These are phyloP conservation scores for Macrotrachela quadricornifera DNA, from an alignment of 1,140 invertebrate genomes.

Conservation along the genomic window DNA sequence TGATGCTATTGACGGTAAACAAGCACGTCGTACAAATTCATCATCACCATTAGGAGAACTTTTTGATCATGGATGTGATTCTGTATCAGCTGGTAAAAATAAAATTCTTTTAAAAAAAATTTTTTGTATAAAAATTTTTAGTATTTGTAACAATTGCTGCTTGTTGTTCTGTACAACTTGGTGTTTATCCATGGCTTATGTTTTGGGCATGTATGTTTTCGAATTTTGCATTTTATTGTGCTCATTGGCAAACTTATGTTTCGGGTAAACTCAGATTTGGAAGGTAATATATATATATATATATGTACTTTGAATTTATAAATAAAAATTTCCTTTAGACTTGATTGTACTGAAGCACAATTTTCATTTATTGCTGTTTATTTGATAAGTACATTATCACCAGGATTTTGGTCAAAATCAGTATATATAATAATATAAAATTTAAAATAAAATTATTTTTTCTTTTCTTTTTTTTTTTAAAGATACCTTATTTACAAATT, in stretches of 20 bases:
- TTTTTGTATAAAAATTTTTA: slow-evolving; percentile 21
- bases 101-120: background rate
- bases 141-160: slow-evolving; percentile 85
- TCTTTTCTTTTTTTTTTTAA: no score
- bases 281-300: slow-evolving; percentile 30
- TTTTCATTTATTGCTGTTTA: slow-evolving; percentile 73
- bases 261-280: slow-evolving; percentile 74
- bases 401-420: no score
- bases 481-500: no score
- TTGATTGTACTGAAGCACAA: slow-evolving; percentile 96
- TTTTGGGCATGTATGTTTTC: slow-evolving; percentile 82
- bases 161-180: slow-evolving; percentile 69
- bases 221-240: slow-evolving; percentile 82
- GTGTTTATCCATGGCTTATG: slow-evolving; percentile 69
- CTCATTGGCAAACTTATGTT: slow-evolving; percentile 98
- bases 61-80: slow-evolving; percentile 96
- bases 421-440: no score
- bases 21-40: slow-evolving; percentile 72
- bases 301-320: background rate
- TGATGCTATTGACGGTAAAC: slow-evolving; percentile 97
- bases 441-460: no score
- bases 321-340: slow-evolving; percentile 18
- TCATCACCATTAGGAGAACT: slow-evolving; percentile 81
- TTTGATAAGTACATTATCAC: background rate
- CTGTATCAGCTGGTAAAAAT: slow-evolving; percentile 35